These are phyloP conservation scores for Monoplex corrugatus DNA, from an alignment of 2,888 invertebrate genomes.

Conservation along the genomic window DNA sequence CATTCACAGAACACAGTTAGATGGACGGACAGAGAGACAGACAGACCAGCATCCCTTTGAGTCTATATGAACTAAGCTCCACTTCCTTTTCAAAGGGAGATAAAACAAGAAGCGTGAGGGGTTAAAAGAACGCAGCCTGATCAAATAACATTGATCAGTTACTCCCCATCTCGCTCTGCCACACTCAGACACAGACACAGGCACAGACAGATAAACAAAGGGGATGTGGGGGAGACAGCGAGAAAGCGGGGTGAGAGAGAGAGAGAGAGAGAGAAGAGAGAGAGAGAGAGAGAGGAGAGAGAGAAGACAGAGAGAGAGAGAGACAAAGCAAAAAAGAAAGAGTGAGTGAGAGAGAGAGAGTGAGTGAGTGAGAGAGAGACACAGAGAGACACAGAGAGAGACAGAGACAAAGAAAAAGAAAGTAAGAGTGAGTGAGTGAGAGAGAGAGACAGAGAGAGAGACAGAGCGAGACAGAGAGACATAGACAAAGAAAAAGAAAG, in stretches of 20 bases:
- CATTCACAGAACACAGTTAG: too few species aligned
- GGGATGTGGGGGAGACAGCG: too few species aligned
- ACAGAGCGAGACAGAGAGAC: slow-evolving; percentile 38
- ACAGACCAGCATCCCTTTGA: too few species aligned
- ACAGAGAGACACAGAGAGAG: slow-evolving; percentile 43
- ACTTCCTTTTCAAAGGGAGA: too few species aligned
- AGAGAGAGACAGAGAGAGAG: not conserved
- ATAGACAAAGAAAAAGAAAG: slow-evolving; percentile 35
- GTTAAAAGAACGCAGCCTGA: too few species aligned
- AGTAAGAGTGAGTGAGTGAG: not conserved
- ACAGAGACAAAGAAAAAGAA: not conserved
- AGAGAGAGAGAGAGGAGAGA: not conserved
- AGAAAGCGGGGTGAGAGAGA: not conserved
- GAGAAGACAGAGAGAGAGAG: not conserved
- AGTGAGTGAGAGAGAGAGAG: not conserved
- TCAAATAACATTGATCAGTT: too few species aligned
- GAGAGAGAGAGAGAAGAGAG: not conserved
- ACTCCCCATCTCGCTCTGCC: too few species aligned
- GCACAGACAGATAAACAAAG: not conserved
- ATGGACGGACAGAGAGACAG: too few species aligned
- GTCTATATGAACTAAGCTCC: too few species aligned
- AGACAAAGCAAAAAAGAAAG: not conserved
- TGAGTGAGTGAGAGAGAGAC: slow-evolving; percentile 45
- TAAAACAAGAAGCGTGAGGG: too few species aligned
- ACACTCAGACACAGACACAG: too few species aligned